Evolutionary conservation across 2,113 vertebrate species (phyloP).

Genomic region (Psammodynastes pulverulentus): DNA sequence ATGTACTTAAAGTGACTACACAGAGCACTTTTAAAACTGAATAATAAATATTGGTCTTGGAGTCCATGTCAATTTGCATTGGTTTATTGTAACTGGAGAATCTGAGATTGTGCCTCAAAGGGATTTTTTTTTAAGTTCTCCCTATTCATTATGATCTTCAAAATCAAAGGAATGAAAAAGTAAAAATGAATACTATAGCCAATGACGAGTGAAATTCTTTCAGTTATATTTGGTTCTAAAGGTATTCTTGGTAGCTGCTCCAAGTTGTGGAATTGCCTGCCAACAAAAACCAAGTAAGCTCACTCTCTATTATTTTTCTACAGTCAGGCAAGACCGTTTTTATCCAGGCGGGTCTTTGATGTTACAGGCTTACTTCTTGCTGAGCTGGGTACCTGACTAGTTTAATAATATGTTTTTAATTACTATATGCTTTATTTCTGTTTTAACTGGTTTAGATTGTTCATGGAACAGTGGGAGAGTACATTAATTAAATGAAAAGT

Average conservation of each 20-base stretch:
- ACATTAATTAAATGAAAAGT: not conserved
- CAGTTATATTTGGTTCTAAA: not conserved
- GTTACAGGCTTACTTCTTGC: not conserved
- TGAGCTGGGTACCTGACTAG: not conserved
- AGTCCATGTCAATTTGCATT: not conserved
- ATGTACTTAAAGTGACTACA: not conserved
- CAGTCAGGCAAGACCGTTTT: not conserved
- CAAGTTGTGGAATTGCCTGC: not conserved
- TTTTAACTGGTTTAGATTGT: not conserved
- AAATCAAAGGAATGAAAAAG: not conserved
- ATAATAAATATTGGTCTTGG: not conserved
- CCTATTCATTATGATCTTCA: not conserved
- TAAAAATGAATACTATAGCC: not conserved
- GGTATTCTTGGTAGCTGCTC: not conserved
- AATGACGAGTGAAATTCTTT: not conserved
- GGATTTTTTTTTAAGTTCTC: not conserved
- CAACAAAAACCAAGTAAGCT: not conserved
- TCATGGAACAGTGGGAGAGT: not conserved
- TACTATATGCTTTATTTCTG: not conserved
- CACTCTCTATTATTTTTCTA: not conserved
- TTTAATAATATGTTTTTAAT: not conserved
- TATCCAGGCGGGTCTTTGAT: not conserved
- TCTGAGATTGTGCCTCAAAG: not conserved
- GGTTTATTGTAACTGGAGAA: not conserved
- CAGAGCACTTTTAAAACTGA: not conserved